A percentile compares a stretch with the other conserved stretches of the same genome.
phyloP scores from a whole-genome alignment of 2,113 vertebrate species.

The Tiliqua scincoides region DNA sequence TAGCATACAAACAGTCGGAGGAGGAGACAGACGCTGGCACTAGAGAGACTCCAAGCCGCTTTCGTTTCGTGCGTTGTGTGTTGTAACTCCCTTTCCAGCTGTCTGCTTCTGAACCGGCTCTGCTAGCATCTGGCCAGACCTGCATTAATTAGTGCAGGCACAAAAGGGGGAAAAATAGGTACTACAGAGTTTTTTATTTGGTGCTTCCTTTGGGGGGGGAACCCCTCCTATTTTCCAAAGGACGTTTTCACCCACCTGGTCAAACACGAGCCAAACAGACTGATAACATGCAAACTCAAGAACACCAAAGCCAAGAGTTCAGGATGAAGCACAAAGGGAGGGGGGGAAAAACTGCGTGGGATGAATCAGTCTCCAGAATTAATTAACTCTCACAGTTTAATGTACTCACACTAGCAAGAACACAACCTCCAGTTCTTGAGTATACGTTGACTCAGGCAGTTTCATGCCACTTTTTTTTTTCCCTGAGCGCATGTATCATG shows the following conservation, averaged over 20 bases:
- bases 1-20: not conserved
- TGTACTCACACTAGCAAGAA: not conserved
- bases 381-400: slow-evolving; percentile 31
- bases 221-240: slow-evolving; percentile 36
- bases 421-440: slow-evolving; percentile 3
- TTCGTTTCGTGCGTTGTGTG: not conserved
- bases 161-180: not conserved
- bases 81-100: slow-evolving; percentile 28
- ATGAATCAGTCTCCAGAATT: slow-evolving; percentile 40
- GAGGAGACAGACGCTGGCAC: slow-evolving; percentile 4
- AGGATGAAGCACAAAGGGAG: slow-evolving; percentile 44
- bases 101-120: slow-evolving; percentile 37
- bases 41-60: not conserved
- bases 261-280: slow-evolving; percentile 46
- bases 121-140: slow-evolving; percentile 18
- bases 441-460: not conserved
- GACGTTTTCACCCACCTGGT: slow-evolving; percentile 39
- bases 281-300: slow-evolving; percentile 14
- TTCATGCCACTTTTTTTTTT: not conserved
- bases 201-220: not conserved
- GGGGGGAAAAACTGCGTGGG: slow-evolving; percentile 31
- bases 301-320: not conserved
- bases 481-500: slow-evolving; percentile 18
- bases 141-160: slow-evolving; percentile 23
- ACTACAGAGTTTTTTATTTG: not conserved